phyloP scores from a whole-genome alignment of 2,888 invertebrate species.

The Hecatera dysodea region DNA sequence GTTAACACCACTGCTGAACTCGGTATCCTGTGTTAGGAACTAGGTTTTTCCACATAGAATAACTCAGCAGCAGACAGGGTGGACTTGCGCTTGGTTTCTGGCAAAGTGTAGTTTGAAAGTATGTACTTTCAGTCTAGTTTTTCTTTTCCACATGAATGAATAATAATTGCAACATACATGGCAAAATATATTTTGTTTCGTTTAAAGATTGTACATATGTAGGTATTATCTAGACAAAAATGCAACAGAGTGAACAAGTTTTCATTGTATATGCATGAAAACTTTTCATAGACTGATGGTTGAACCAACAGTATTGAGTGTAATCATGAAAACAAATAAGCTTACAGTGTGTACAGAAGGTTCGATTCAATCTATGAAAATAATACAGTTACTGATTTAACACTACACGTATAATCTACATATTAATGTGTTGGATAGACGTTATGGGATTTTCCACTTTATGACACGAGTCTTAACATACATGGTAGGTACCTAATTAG shows the following conservation, averaged over 20 bases:
- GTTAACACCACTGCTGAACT: not conserved
- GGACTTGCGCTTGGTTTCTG: too few species aligned
- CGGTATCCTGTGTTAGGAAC: too few species aligned
- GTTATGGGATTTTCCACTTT: not conserved
- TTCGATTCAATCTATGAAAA: constrained; percentile 1
- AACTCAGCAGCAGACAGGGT: too few species aligned
- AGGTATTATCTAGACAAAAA: not conserved
- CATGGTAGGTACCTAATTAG: not conserved
- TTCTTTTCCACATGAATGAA: too few species aligned
- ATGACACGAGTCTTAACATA: not conserved
- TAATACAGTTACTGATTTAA: not conserved
- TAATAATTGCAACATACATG: not conserved
- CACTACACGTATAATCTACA: not conserved
- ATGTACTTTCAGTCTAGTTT: too few species aligned
- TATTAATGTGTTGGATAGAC: not conserved
- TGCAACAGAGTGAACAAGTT: not conserved
- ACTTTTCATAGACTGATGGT: constrained; percentile 14
- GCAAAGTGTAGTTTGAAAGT: too few species aligned
- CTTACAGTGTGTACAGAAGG: not conserved
- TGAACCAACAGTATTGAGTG: not conserved
- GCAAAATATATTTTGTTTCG: not conserved
- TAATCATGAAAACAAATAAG: not conserved
- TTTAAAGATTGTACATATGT: too few species aligned
- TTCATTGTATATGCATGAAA: constrained; percentile 21
- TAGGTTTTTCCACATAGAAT: too few species aligned